These are phyloP conservation scores for Danio aesculapii DNA, from an alignment of 2,797 vertebrate genomes.

Conservation along the genomic window DNA sequence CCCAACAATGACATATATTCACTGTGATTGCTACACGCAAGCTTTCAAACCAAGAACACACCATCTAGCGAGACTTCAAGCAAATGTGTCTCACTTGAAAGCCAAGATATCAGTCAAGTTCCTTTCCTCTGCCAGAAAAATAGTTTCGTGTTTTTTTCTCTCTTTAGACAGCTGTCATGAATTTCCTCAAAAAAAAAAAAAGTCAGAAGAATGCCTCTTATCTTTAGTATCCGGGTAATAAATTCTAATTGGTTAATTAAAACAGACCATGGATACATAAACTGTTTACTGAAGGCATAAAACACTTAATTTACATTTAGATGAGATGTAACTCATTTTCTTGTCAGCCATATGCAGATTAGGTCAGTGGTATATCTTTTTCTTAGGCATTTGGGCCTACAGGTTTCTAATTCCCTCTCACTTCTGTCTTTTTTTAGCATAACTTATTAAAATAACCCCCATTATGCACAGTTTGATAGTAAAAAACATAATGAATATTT, in stretches of 20 bases:
- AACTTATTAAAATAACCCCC: slow-evolving; percentile 63
- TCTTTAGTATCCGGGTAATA: slow-evolving; percentile 68
- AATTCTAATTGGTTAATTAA: slow-evolving; percentile 79
- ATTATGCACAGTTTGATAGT: slow-evolving; percentile 62
- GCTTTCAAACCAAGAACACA: slow-evolving; percentile 58
- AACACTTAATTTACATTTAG: slow-evolving; percentile 82
- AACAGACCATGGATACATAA: slow-evolving; percentile 78
- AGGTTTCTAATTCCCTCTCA: slow-evolving; percentile 58
- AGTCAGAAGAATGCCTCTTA: slow-evolving; percentile 68
- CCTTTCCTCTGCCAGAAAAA: slow-evolving; percentile 49
- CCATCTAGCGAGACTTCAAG: slow-evolving; percentile 64
- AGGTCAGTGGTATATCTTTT: slow-evolving; percentile 74
- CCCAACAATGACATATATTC: neutral
- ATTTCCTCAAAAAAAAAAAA: slow-evolving; percentile 60
- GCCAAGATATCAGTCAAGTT: slow-evolving; percentile 58
- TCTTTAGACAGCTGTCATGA: slow-evolving; percentile 58
- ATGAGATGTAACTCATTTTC: slow-evolving; percentile 80
- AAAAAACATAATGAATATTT: slow-evolving; percentile 67
- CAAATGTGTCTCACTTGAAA: slow-evolving; percentile 66
- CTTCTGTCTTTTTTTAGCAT: slow-evolving; percentile 47
- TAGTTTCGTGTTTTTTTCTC: slow-evolving; percentile 27
- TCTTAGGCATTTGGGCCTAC: slow-evolving; percentile 69
- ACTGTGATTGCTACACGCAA: slow-evolving; percentile 13
- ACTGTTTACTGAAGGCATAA: slow-evolving; percentile 80
- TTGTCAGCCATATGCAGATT: slow-evolving; percentile 77